These are phyloP conservation scores for Tangachromis dhanisi DNA, from an alignment of 2,113 vertebrate species.

Conservation along the genomic window DNA sequence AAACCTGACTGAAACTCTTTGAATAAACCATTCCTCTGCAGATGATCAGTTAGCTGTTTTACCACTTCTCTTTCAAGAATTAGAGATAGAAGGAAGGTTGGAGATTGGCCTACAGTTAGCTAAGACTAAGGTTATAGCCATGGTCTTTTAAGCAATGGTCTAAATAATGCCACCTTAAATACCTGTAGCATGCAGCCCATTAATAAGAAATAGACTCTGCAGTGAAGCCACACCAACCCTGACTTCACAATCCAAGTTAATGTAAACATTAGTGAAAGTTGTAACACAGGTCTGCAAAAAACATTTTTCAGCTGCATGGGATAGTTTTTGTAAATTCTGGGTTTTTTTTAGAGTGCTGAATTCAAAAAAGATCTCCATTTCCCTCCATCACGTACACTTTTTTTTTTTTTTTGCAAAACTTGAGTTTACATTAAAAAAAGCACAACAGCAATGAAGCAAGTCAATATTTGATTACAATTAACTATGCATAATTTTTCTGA, in stretches of 20 bases:
- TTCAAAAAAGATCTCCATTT: not conserved
- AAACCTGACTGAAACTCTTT: not conserved
- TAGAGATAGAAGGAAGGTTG: not conserved
- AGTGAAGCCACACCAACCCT: not conserved
- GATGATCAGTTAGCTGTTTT: not conserved
- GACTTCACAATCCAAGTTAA: not conserved
- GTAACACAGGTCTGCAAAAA: not conserved
- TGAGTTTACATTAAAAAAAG: not conserved
- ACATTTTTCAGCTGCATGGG: not conserved
- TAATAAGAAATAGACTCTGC: not conserved
- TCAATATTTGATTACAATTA: not conserved
- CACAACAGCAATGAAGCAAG: not conserved
- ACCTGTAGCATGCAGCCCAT: not conserved
- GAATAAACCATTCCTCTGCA: not conserved
- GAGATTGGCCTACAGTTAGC: not conserved
- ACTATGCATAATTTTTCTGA: not conserved
- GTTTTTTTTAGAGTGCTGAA: rapidly evolving
- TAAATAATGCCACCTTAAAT: not conserved
- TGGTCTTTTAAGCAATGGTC: not conserved
- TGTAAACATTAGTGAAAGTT: not conserved
- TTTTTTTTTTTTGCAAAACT: not conserved
- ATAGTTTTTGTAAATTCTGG: not conserved
- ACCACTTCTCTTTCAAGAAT: not conserved
- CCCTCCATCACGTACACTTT: not conserved
- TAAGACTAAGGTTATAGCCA: not conserved